phyloP scores from a whole-genome alignment of 37 sponge, comb jelly and placozoan species.

The Axinella damicornis region DNA sequence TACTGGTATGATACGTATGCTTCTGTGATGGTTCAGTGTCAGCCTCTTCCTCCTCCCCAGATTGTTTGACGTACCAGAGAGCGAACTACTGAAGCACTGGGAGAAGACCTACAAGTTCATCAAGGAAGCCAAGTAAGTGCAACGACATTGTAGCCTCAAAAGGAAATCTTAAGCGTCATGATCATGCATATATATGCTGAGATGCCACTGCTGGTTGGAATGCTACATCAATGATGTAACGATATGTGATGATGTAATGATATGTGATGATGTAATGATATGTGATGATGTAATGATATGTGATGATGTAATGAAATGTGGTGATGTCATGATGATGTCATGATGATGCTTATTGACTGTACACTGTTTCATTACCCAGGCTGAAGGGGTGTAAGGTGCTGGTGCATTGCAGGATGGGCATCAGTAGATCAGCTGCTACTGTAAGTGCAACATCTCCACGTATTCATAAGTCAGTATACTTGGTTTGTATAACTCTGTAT shows the following conservation, averaged over 20 bases:
- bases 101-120: conserved; percentile 96
- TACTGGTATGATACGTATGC: too few species aligned
- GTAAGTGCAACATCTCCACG: conserved; percentile 57
- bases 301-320: too few species aligned
- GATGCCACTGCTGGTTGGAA: neutral
- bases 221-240: neutral
- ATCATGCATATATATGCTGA: neutral
- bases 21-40: too few species aligned
- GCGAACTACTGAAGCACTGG: conserved; percentile 95
- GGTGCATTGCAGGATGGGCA: conserved; percentile 97
- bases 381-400: conserved; percentile 65
- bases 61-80: conserved; percentile 84
- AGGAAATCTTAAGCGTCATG: too few species aligned
- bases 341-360: too few species aligned
- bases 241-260: too few species aligned
- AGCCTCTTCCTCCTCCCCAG: conserved; percentile 47
- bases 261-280: too few species aligned
- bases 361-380: too few species aligned
- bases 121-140: conserved; percentile 85
- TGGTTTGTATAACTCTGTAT: neutral
- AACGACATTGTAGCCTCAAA: too few species aligned
- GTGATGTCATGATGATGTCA: too few species aligned
- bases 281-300: too few species aligned
- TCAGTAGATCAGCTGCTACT: conserved; percentile 97
- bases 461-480: neutral